Percentiles rank a stretch among this genome's conserved stretches.
Evolutionary conservation across 1,140 invertebrate genomes (phyloP).

Genomic region (Aleiodes sp.): DNA sequence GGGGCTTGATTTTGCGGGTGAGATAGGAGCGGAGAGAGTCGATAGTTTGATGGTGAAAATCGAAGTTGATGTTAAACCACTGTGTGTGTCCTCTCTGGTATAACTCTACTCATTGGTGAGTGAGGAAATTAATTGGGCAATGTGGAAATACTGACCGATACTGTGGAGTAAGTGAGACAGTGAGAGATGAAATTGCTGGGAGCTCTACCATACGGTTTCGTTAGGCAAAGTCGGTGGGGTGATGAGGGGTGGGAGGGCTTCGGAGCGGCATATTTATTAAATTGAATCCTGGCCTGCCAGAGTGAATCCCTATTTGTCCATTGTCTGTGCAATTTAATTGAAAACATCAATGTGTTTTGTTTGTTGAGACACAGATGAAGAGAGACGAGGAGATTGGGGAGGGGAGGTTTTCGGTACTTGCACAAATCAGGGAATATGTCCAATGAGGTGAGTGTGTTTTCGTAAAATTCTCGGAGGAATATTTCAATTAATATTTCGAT

Average conservation of each 20-base stretch:
- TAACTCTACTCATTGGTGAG: constrained; percentile 6
- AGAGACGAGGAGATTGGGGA: too few relatives aligned
- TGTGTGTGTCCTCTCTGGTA: neutral
- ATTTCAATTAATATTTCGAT: neutral
- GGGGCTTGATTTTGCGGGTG: neutral
- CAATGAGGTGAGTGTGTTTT: neutral
- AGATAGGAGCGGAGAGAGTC: neutral
- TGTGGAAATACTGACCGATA: neutral
- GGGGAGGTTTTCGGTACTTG: neutral
- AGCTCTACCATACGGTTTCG: too few relatives aligned
- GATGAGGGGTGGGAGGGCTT: too few relatives aligned
- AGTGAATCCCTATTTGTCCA: constrained; percentile 57
- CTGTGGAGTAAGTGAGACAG: neutral
- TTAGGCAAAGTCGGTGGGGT: too few relatives aligned
- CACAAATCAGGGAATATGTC: neutral
- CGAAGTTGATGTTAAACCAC: constrained; percentile 13
- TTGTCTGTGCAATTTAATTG: constrained; percentile 61
- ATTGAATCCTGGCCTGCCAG: constrained; percentile 45
- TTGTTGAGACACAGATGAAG: too few relatives aligned
- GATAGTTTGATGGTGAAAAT: constrained; percentile 31
- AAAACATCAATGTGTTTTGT: constrained; percentile 61
- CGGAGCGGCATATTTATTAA: constrained; percentile 55
- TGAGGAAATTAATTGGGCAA: constrained; percentile 50
- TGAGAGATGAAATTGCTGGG: neutral
- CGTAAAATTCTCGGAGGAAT: neutral